Conservation (phyloP, 2,113 vertebrate genomes). For the Leuciscus idus region DNA sequence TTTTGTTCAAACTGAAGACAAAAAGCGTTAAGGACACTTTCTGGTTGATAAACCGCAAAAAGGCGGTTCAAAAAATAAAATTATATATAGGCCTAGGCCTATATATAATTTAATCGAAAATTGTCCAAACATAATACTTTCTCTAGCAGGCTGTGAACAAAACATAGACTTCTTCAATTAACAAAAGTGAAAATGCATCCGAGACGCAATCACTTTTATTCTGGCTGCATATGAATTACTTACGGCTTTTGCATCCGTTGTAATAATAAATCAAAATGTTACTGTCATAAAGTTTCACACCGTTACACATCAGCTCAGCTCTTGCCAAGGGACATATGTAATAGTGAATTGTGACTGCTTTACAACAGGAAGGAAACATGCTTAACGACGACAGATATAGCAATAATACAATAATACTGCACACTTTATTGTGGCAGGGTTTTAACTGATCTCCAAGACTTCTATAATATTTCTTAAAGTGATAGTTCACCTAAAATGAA, state of each 20-base stretch:
- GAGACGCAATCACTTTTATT: not conserved
- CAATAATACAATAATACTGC: not conserved
- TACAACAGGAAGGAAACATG: slow-evolving; percentile 32
- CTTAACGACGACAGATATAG: not conserved
- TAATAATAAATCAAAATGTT: not conserved
- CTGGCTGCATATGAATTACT: not conserved
- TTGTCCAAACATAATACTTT: not conserved
- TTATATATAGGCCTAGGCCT: no score
- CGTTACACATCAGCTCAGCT: not conserved
- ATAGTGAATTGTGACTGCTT: not conserved
- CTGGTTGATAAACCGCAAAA: not conserved
- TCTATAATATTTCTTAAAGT: not conserved
- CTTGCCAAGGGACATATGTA: not conserved
- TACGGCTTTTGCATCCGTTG: not conserved
- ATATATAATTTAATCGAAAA: no score
- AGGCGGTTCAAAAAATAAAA: no score
- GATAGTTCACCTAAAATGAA: not conserved
- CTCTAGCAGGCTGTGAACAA: not conserved
- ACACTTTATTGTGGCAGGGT: not conserved
- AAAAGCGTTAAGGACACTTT: not conserved
- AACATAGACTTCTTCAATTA: not conserved
- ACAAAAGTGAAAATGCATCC: not conserved
- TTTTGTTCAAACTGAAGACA: not conserved
- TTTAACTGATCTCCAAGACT: not conserved
- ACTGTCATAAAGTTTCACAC: not conserved